Evolutionary conservation across 2,888 invertebrate genomes (phyloP), one percentile per base, ranked within the genome.

Genomic region (Dorcus parallelipipedus): DNA sequence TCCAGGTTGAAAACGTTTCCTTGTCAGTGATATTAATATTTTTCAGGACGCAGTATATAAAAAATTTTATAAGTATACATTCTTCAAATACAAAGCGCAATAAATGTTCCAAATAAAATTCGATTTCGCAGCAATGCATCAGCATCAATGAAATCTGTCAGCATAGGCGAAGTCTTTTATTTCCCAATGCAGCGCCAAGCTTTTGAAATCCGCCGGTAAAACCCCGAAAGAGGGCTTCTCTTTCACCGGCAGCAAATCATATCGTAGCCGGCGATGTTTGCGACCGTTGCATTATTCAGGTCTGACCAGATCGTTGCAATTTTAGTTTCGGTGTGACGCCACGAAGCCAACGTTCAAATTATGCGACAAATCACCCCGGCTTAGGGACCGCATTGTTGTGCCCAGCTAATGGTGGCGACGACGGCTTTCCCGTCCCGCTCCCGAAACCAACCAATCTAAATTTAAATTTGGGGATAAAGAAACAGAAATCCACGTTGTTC

Each of bases 381-480:
- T 33, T 33, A 33, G 26, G 26, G 6, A 3, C 7, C 26, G 5
- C 6, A 33, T 33, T 33, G 26, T 33, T 33, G 5, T 7, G 26
- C 26, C 26, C 26, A 7, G 14, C 9, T 41, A 41, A 41, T 41
- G 10, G 5, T 41, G 41, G 41, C 41, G 41, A n/a, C 41, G n/a
- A 10, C 9, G 14, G 20, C 20, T 20, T 20, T 20, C 20, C 20
- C 20, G 20, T 20, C 20, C 20, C 20, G 20, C 45, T 45, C 20
- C 9, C 45, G 17, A 45, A 45, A 45, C 45, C 45, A 45, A 45
- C 45, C 45, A 45, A 45, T 45, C 45, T 45, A 45, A 45, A 45
- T 45, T 45, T 45, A 45, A 45, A 45, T 45, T 17, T 10, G 20
- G 45, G 45, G 45, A 10, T 45, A 45, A 45, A 45, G 43, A 10